phyloP scores from a whole-genome alignment of 2,113 vertebrate species.

The Neotoma lepida region DNA sequence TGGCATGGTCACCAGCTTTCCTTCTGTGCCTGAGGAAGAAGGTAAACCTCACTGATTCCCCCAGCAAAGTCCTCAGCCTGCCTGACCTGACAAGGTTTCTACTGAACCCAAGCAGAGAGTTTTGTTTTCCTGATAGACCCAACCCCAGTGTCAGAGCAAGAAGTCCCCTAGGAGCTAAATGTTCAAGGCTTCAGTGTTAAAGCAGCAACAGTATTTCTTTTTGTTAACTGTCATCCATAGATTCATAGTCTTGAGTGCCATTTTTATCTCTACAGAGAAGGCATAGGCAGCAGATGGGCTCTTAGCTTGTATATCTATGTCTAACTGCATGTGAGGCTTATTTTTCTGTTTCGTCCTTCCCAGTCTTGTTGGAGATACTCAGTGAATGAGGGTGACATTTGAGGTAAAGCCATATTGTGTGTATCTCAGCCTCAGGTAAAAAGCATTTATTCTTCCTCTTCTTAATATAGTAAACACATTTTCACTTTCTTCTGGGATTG shows the following conservation, averaged over 20 bases:
- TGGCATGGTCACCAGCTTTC: not conserved
- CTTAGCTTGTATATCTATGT: not conserved
- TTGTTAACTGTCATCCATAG: not conserved
- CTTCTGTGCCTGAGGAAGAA: not conserved
- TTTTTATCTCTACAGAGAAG: not conserved
- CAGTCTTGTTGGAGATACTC: not conserved
- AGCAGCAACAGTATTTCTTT: not conserved
- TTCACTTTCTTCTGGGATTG: not conserved
- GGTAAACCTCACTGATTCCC: not conserved
- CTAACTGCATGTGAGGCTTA: not conserved
- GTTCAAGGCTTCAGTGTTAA: not conserved
- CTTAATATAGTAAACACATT: not conserved
- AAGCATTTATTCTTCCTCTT: not conserved
- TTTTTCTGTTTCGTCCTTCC: not conserved
- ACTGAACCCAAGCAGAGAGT: not conserved
- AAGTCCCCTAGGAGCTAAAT: not conserved
- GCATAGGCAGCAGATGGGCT: not conserved
- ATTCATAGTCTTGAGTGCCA: not conserved
- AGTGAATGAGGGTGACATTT: not conserved
- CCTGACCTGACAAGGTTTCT: not conserved
- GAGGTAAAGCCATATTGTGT: not conserved
- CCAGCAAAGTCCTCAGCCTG: not conserved
- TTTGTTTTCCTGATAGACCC: not conserved
- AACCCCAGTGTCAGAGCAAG: not conserved
- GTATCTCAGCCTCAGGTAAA: not conserved